Evolutionary conservation across 2,797 vertebrate species (phyloP), one percentile per base, ranked within the genome.

Genomic region (Melanotaenia maccullochi): DNA sequence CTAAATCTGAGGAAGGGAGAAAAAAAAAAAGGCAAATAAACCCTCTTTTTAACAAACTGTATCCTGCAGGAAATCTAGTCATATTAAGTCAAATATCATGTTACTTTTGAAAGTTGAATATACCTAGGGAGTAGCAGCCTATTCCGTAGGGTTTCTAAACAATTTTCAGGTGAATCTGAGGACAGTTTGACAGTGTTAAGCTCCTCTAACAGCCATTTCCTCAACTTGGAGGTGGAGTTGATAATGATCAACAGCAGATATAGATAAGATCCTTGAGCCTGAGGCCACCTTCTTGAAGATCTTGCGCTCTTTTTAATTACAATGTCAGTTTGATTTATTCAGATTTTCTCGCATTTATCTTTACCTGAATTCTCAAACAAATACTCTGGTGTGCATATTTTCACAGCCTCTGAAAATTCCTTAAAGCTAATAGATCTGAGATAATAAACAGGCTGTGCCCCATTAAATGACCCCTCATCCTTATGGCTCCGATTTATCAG

Each of bases 321-420:
- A 63, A 28, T 82, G 87, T 90, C 91, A 90, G 0, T 54, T 61
- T 89, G 85, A 91, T 93, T 90, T 86, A 87, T 81, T 40, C 74
- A 79, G 67, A 76, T 8, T 18, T 54, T 70, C 44, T 68, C 28
- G 51, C 25, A n/a, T 78, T 79, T 59, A 66, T 82, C 76, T 76
- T 68, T 11, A 42, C 40, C 64, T 52, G 40, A 65, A 73, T 74
- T 64, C 40, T 69, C 33, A 72, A 75, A 70, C 42, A 22, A 64
- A 58, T 69, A 38, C 32, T 64, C 1, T 12, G 14, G 42, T 72
- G 36, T 68, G 36, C 36, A 13, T 33, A 47, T 58, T 66, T 51
- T 71, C 8, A 22, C 7, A 36, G 32, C 49, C 30, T 16, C 40
- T 60, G 18, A 56, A 68, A 24, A 47, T 30, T 62, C 42, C 38